phyloP scores from a whole-genome alignment of 2,797 vertebrate genomes.

The Platalea minor region DNA sequence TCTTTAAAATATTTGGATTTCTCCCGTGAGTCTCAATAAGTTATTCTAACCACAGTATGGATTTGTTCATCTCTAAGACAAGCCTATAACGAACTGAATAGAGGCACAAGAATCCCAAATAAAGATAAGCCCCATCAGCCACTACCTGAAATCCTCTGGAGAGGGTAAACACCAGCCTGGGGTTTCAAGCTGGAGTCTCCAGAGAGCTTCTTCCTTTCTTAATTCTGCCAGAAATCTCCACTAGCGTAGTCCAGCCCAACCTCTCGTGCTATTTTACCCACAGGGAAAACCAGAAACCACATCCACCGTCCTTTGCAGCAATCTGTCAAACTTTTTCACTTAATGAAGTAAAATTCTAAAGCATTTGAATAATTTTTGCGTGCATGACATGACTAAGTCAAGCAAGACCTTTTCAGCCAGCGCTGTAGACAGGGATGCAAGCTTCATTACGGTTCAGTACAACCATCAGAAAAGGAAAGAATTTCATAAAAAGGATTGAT shows the following conservation, averaged over 20 bases:
- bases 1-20: background rate
- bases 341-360: background rate
- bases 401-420: background rate
- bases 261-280: background rate
- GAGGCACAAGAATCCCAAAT: background rate
- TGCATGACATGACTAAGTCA: background rate
- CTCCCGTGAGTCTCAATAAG: background rate
- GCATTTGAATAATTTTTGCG: background rate
- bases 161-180: background rate
- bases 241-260: background rate
- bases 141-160: background rate
- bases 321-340: background rate
- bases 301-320: background rate
- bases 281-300: background rate
- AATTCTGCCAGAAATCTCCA: background rate
- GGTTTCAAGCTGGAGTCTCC: background rate
- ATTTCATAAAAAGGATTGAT: background rate
- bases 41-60: background rate
- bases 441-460: background rate
- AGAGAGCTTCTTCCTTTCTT: background rate
- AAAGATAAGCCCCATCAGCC: background rate
- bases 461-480: background rate
- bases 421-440: rapidly evolving
- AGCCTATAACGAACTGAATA: background rate
- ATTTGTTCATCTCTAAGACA: background rate